Percentiles rank a stretch among this genome's conserved stretches.
Evolutionary conservation across 2,113 vertebrate genomes (phyloP).

Genomic region (Pseudopipra pipra): DNA sequence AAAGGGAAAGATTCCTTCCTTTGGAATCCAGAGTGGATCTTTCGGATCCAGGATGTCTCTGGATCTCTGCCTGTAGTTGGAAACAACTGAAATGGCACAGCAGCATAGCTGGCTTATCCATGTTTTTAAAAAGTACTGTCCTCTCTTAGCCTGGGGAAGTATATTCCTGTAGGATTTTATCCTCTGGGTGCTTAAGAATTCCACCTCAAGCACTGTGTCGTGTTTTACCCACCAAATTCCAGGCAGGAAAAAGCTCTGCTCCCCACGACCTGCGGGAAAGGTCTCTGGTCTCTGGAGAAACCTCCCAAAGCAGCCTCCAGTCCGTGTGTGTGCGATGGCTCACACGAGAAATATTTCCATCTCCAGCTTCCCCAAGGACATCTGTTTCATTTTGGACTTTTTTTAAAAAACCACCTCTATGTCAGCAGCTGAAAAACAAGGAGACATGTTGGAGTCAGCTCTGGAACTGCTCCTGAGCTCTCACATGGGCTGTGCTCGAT

Average conservation of each 20-base stretch:
- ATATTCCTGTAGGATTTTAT: not conserved
- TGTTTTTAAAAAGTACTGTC: not conserved
- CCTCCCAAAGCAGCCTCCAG: not conserved
- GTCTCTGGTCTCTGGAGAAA: not conserved
- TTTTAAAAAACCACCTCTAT: not conserved
- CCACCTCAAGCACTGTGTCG: not conserved
- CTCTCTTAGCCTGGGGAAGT: not conserved
- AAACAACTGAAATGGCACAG: not conserved
- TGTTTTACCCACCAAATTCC: not conserved
- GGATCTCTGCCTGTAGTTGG: not conserved
- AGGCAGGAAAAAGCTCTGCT: not conserved
- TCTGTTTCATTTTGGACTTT: not conserved
- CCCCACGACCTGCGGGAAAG: not conserved
- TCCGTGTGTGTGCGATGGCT: not conserved
- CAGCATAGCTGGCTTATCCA: not conserved
- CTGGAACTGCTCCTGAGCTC: not conserved
- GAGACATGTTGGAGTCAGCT: fast-evolving
- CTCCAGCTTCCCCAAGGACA: not conserved
- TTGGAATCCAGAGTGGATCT: not conserved
- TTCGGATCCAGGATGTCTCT: not conserved
- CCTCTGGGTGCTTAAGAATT: not conserved
- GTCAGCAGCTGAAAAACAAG: not conserved
- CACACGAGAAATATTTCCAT: not conserved
- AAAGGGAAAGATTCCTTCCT: not conserved
- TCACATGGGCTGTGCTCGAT: not conserved